Percentiles rank a stretch among this genome's conserved stretches.
phyloP scores from a whole-genome alignment of 2,888 invertebrate genomes.

The Caradrina kadenii region DNA sequence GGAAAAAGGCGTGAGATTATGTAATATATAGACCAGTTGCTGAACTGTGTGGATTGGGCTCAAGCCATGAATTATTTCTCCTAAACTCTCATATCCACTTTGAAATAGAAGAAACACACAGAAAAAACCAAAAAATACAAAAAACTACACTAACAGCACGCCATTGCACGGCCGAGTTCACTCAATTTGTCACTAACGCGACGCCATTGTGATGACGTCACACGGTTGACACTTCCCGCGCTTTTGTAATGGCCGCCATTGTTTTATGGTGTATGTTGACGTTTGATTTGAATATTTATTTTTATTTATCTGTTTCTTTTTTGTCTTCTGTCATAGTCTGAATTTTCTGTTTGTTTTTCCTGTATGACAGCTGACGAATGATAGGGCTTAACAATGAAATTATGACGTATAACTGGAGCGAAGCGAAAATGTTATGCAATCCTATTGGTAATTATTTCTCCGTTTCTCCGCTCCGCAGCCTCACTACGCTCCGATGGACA shows the following conservation, averaged over 20 bases:
- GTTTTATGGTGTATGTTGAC: constrained; percentile 45
- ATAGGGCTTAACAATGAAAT: not conserved
- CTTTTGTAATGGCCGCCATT: constrained; percentile 49
- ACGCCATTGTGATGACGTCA: constrained; percentile 48
- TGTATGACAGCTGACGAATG: constrained; percentile 10
- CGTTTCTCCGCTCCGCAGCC: too few relatives aligned
- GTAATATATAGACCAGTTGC: too few relatives aligned
- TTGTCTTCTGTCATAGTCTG: not conserved
- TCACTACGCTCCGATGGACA: too few relatives aligned
- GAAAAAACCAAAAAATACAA: constrained; percentile 19
- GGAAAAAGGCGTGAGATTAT: too few relatives aligned
- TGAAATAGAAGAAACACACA: not conserved
- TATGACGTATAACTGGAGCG: not conserved
- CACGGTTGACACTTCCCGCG: constrained; percentile 48
- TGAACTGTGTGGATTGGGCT: too few relatives aligned
- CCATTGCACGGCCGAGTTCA: constrained; percentile 37
- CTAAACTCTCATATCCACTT: not conserved
- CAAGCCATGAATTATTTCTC: too few relatives aligned
- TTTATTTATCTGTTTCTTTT: constrained; percentile 27
- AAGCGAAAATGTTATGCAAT: too few relatives aligned
- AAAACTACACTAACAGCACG: constrained; percentile 2
- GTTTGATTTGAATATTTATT: constrained; percentile 37
- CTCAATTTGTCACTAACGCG: constrained; percentile 47
- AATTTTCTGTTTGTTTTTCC: constrained; percentile 14
- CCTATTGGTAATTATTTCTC: too few relatives aligned